Conservation (phyloP, 1,140 invertebrate species). For the Oedothorax gibbosus region DNA sequence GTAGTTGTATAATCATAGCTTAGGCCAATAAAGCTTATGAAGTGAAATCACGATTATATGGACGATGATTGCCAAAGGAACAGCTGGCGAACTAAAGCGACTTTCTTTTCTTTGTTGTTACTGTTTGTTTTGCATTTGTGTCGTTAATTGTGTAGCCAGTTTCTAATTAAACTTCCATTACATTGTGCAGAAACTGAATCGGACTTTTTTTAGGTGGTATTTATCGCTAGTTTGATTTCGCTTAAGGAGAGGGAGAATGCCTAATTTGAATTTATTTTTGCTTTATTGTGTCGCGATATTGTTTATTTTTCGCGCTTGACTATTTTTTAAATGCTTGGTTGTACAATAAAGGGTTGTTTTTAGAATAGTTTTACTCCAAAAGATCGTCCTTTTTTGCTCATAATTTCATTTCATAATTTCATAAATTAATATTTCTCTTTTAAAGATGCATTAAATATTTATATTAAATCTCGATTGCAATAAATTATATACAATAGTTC, state of each 20-base stretch:
- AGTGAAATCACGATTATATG: constrained; percentile 51
- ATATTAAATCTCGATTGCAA: too few relatives aligned
- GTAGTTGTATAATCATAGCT: constrained; percentile 39
- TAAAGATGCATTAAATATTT: too few relatives aligned
- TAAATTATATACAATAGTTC: too few relatives aligned
- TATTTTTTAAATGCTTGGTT: too few relatives aligned
- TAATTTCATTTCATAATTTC: too few relatives aligned
- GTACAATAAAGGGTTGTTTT: too few relatives aligned
- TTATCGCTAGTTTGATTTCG: constrained; percentile 39
- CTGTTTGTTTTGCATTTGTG: constrained; percentile 33
- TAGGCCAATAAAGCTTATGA: constrained; percentile 50
- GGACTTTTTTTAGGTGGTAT: not conserved
- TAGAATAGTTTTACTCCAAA: too few relatives aligned
- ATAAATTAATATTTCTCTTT: too few relatives aligned
- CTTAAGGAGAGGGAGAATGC: not conserved
- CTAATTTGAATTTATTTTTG: not conserved
- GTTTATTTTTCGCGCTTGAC: not conserved
- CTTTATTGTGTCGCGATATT: not conserved
- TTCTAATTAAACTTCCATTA: constrained; percentile 56
- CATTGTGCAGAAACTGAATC: constrained; percentile 7
- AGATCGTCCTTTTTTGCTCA: too few relatives aligned
- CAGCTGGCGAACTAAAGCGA: constrained; percentile 22
- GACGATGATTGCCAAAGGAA: constrained; percentile 37
- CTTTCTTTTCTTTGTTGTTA: not conserved
- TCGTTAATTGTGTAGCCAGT: constrained; percentile 10